Percentiles rank a stretch among this genome's conserved stretches.
phyloP scores from a whole-genome alignment of 2,797 vertebrate genomes.

The Pelochelys cantorii region DNA sequence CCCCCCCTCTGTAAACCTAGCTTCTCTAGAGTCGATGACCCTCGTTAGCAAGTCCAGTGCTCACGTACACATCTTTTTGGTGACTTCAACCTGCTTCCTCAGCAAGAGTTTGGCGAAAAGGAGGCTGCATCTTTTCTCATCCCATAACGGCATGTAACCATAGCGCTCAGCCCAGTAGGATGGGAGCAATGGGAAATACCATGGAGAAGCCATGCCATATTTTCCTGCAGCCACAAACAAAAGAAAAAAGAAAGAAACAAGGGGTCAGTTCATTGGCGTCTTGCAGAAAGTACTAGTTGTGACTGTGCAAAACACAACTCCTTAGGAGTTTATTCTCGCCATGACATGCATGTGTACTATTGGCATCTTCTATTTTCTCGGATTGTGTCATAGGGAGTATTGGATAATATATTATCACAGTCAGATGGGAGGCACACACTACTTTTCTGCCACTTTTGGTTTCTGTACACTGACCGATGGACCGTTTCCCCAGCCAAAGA shows the following conservation, averaged over 20 bases:
- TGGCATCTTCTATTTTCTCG: neutral
- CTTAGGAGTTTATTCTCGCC: neutral
- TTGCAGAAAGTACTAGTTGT: neutral
- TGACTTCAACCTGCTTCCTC: constrained; percentile 80
- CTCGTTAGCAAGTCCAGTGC: neutral
- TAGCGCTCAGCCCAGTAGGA: constrained; percentile 91
- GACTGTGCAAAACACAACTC: neutral
- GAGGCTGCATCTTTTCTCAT: constrained; percentile 78
- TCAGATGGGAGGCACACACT: constrained; percentile 48
- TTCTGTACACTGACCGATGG: constrained; percentile 18
- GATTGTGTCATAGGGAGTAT: constrained; percentile 30
- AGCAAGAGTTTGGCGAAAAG: constrained; percentile 90
- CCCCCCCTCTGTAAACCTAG: neutral
- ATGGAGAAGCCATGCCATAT: constrained; percentile 91
- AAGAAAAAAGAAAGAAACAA: constrained; percentile 8
- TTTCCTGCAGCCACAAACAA: constrained; percentile 82
- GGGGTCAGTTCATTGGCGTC: neutral
- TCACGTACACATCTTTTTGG: constrained; percentile 81
- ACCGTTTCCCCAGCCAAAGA: constrained; percentile 63
- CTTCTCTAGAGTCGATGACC: neutral
- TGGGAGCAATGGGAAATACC: constrained; percentile 93
- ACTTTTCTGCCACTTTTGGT: constrained; percentile 51
- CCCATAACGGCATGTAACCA: constrained; percentile 76
- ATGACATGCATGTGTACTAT: neutral
- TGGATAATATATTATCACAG: neutral